A percentile compares a stretch with the other conserved stretches of the same genome.
Evolutionary conservation across 2,113 vertebrate species (phyloP).

Genomic region (Hiodon tergisus): DNA sequence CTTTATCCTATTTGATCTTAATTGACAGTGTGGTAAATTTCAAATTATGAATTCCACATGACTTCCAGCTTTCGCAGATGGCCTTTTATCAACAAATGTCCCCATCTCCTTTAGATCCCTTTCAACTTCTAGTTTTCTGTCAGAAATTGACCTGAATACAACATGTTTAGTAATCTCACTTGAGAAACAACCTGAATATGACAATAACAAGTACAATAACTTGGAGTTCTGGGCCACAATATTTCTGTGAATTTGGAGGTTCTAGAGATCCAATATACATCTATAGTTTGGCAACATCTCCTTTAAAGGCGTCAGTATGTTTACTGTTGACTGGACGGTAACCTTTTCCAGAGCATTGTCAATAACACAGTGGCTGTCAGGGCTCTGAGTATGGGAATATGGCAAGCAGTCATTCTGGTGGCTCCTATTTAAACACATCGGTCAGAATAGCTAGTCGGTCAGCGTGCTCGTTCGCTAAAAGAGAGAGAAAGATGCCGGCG

Average conservation of each 20-base stretch:
- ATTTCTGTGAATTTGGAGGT: background rate
- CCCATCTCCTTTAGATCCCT: background rate
- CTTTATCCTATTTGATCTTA: background rate
- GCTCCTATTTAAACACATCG: background rate
- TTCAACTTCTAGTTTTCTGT: background rate
- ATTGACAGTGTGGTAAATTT: background rate
- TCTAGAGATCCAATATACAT: background rate
- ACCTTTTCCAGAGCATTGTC: too few relatives aligned
- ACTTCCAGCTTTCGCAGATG: background rate
- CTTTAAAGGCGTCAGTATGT: conserved; percentile 15
- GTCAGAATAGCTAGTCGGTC: background rate
- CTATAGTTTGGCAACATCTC: conserved; percentile 15
- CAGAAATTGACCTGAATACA: background rate
- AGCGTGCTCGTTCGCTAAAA: background rate
- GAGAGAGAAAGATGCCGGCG: conserved; percentile 12
- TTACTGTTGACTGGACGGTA: background rate
- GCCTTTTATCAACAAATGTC: background rate
- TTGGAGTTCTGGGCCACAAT: background rate
- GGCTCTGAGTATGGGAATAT: too few relatives aligned
- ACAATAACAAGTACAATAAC: conserved; percentile 3
- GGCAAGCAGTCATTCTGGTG: too few relatives aligned
- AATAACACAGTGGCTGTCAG: too few relatives aligned
- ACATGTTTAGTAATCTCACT: background rate
- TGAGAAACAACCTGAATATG: background rate
- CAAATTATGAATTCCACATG: background rate